Evolutionary conservation across 1,140 invertebrate genomes (phyloP), one percentile per base, ranked within the genome.

Genomic region (Octopus sinensis): DNA sequence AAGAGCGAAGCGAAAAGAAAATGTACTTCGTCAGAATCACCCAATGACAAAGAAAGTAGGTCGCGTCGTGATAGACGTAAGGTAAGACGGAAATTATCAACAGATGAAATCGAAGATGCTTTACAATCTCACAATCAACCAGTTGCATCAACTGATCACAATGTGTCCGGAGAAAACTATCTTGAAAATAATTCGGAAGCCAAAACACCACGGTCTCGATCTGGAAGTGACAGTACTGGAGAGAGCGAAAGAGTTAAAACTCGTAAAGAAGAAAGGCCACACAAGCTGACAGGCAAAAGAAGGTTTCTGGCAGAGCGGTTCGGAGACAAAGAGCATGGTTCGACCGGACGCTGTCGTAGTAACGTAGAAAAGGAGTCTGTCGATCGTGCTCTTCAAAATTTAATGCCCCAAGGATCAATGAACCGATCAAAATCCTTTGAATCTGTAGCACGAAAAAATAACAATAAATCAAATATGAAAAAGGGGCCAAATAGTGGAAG

Each of bases 351-450:
- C 9, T 86, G 86, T 80, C 85, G 85, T 68, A 89, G 88, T 81
- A 86, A 89, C 81, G 88, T 89, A 71, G 87, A 89, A 79, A 85
- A 84, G 62, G 85, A 89, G 13, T 82, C 84, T 53, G 86, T 89
- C 5, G 86, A 88, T 78, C 84, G 88, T 81, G 88, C 88, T 6
- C 82, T 88, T 23, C 86, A 81, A 80, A 86, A 89, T 76, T 79
- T 85, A n/a, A 83, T 82, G 10, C 76, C 77, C 13, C 83, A 88
- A 79, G 84, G 84, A 30, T 84, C 78, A 13, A 88, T 89, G 88
- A 89, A 84, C 54, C 82, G 88, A 79, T 89, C 88, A 9, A 89
- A 89, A 82, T 88, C 87, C 1, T 88, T 86, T 79, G 88, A 88
- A 82, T 85, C 86, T 53, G 88, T 87, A 52, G 86, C 88, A 53